These are phyloP conservation scores for Australoheros facetus DNA, from an alignment of 2,797 vertebrate species.

Conservation along the genomic window DNA sequence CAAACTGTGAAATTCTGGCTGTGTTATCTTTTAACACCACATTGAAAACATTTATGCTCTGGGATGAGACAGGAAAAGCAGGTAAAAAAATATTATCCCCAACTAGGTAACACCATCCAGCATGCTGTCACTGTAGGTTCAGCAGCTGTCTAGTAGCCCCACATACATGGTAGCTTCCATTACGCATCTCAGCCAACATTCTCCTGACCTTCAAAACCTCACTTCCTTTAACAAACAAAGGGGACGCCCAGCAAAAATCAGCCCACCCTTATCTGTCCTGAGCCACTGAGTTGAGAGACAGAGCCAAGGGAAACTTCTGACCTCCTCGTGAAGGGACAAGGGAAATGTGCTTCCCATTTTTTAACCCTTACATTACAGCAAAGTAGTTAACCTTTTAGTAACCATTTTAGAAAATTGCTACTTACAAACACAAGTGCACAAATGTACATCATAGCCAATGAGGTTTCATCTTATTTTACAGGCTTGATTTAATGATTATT, in stretches of 20 bases:
- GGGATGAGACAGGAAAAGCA: constrained; percentile 45
- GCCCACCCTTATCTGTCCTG: constrained; percentile 36
- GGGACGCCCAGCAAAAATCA: constrained; percentile 19
- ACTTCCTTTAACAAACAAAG: constrained; percentile 75
- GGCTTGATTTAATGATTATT: background rate
- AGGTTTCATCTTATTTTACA: background rate
- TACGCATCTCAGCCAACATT: constrained; percentile 52
- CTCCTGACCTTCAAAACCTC: constrained; percentile 73
- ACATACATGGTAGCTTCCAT: constrained; percentile 48
- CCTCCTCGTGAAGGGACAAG: constrained; percentile 35
- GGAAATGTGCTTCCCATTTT: constrained; percentile 28
- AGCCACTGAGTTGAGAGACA: constrained; percentile 32
- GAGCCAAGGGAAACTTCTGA: constrained; percentile 58
- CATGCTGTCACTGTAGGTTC: constrained; percentile 11
- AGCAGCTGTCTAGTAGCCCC: constrained; percentile 26
- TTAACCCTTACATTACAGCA: constrained; percentile 24
- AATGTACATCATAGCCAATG: background rate
- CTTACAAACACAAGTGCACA: background rate
- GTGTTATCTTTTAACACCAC: constrained; percentile 50
- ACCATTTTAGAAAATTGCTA: background rate
- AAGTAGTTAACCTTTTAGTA: background rate
- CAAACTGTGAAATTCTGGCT: constrained; percentile 25
- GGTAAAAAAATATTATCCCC: constrained; percentile 12
- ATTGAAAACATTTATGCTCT: constrained; percentile 47
- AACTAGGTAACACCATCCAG: constrained; percentile 43